phyloP scores from a whole-genome alignment of 1,140 invertebrate genomes.

The Platyscapa corneri region DNA sequence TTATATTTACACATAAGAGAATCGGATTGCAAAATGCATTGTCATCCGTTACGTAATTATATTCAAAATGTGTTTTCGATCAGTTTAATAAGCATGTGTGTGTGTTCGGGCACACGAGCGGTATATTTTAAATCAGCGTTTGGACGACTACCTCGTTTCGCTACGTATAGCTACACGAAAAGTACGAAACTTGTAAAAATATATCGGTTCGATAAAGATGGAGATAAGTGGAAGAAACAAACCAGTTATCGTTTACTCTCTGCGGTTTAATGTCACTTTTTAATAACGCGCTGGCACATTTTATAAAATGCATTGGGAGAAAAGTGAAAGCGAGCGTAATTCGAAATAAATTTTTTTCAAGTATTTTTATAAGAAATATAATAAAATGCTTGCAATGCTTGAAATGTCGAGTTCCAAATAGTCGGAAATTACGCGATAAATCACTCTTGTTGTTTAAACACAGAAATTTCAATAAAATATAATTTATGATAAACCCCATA shows the following conservation, averaged over 20 bases:
- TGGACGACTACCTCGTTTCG: neutral
- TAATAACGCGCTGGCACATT: too few species aligned
- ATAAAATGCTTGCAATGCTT: too few species aligned
- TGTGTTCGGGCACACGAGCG: neutral
- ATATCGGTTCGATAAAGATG: neutral
- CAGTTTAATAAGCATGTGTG: neutral
- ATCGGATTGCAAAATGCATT: neutral
- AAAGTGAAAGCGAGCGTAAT: too few species aligned
- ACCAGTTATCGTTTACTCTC: neutral
- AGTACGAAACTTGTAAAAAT: neutral
- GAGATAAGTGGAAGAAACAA: neutral
- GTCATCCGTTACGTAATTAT: neutral
- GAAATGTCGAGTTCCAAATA: too few species aligned
- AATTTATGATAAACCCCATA: too few species aligned
- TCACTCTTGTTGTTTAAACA: too few species aligned
- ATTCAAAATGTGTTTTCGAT: neutral
- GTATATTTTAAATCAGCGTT: neutral
- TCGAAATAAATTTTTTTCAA: too few species aligned
- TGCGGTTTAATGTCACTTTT: too few species aligned
- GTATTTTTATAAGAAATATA: too few species aligned
- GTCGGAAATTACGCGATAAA: too few species aligned
- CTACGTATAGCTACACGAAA: neutral
- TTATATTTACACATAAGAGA: neutral
- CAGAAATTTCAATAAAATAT: too few species aligned
- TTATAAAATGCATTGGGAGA: too few species aligned